Evolutionary conservation across 1,140 invertebrate genomes (phyloP).

Genomic region (Leptinotarsa defecta): DNA sequence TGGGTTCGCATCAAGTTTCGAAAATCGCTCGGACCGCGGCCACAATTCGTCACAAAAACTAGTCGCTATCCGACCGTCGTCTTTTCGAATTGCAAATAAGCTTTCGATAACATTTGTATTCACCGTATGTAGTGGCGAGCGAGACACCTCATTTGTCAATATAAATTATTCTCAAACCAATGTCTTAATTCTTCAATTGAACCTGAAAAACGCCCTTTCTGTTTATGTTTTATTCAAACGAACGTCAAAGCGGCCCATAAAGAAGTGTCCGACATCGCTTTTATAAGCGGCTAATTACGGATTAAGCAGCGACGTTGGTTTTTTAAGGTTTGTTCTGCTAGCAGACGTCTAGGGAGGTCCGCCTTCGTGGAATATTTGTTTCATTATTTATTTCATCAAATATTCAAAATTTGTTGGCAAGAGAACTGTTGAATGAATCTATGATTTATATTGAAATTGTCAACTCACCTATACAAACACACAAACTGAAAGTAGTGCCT

Average conservation of each 20-base stretch:
- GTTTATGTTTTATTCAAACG: slow-evolving; percentile 33
- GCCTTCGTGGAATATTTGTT: neutral
- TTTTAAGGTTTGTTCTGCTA: neutral
- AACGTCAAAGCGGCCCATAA: slow-evolving; percentile 14
- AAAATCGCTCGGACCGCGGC: neutral
- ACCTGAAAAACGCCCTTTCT: slow-evolving; percentile 30
- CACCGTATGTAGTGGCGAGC: slow-evolving; percentile 46
- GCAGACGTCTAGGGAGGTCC: neutral
- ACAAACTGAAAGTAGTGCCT: too few relatives aligned
- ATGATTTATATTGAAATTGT: too few relatives aligned
- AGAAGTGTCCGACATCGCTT: slow-evolving; percentile 19
- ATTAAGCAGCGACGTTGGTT: neutral
- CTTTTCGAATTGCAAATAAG: slow-evolving; percentile 50
- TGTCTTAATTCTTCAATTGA: slow-evolving; percentile 39
- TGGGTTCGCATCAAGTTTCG: neutral
- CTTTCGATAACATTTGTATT: slow-evolving; percentile 49
- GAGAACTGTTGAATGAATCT: too few relatives aligned
- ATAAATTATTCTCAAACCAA: slow-evolving; percentile 47
- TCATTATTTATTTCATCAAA: too few relatives aligned
- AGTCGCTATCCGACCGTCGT: slow-evolving; percentile 35
- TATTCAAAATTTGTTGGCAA: too few relatives aligned
- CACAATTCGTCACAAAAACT: slow-evolving; percentile 41
- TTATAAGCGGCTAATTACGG: slow-evolving; percentile 2
- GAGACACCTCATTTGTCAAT: slow-evolving; percentile 52
- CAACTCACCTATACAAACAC: too few relatives aligned